Conservation (phyloP, 2,797 vertebrate genomes). For the Propithecus perrieri region DNA sequence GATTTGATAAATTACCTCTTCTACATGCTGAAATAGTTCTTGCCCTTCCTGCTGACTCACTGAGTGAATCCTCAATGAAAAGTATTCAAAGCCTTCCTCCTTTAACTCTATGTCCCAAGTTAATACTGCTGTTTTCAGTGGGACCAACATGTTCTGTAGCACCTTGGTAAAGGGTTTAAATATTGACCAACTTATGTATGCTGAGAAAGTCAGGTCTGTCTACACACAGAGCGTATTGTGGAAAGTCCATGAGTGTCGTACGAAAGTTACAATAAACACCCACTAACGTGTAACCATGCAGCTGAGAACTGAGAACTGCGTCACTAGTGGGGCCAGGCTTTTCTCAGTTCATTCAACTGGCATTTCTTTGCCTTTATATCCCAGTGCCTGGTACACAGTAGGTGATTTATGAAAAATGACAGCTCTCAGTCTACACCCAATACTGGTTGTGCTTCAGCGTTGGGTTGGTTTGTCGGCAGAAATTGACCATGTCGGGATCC, state of each 20-base stretch:
- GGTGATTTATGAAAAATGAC: neutral
- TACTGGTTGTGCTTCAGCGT: conserved; percentile 91
- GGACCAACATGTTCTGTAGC: neutral
- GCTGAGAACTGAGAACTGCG: neutral
- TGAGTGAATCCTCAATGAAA: conserved; percentile 29
- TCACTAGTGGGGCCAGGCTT: neutral
- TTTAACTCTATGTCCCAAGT: conserved; percentile 17
- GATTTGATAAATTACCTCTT: neutral
- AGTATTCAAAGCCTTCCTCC: conserved; percentile 60
- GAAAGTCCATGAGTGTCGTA: neutral
- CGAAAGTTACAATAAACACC: neutral
- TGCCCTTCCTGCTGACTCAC: conserved; percentile 50
- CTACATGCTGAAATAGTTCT: conserved; percentile 20
- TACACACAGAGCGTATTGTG: neutral
- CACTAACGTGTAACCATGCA: neutral
- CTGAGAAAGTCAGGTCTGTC: neutral
- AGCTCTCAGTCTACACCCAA: conserved; percentile 89
- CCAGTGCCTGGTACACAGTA: neutral
- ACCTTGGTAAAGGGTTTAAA: neutral
- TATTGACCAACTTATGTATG: neutral
- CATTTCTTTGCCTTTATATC: neutral
- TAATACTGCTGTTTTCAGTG: neutral
- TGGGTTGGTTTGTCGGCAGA: conserved; percentile 88
- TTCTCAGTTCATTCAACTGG: neutral
- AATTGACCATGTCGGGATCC: conserved; percentile 86